phyloP scores from a whole-genome alignment of 2,888 invertebrate genomes.

The Scaeva pyrastri region DNA sequence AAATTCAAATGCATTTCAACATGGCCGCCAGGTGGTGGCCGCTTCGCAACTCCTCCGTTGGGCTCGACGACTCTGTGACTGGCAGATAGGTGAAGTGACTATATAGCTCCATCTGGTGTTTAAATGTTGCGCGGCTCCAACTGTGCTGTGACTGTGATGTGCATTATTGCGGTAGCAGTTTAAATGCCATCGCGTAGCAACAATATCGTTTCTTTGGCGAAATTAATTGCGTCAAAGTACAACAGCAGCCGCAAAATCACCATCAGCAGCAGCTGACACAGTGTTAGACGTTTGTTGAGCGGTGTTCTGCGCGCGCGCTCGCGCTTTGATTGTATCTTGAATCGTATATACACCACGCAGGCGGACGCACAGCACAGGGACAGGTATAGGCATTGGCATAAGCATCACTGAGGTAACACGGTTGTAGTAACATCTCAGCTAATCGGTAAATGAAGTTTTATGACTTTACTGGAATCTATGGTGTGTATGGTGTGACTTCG shows the following conservation, averaged over 20 bases:
- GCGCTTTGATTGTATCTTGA: conserved; percentile 40
- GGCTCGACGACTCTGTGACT: too few species aligned
- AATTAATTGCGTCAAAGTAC: conserved; percentile 71
- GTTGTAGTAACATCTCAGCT: conserved; percentile 34
- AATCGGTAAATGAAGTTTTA: conserved; percentile 63
- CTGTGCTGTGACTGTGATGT: conserved; percentile 17
- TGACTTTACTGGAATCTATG: conserved; percentile 37
- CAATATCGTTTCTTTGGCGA: conserved; percentile 64
- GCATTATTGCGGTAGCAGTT: conserved; percentile 63
- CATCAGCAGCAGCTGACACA: conserved; percentile 35
- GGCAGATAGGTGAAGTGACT: not conserved
- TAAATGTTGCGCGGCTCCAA: conserved; percentile 30
- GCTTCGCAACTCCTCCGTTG: too few species aligned
- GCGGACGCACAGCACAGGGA: not conserved
- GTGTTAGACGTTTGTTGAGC: conserved; percentile 34
- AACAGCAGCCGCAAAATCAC: not conserved
- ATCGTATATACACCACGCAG: conserved; percentile 22
- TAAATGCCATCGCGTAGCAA: conserved; percentile 64
- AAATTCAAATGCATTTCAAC: conserved; percentile 47
- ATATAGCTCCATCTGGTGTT: conserved; percentile 29
- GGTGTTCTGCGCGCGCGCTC: conserved; percentile 19
- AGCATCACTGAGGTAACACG: conserved; percentile 16
- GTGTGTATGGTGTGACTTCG: conserved; percentile 35
- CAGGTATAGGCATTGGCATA: not conserved
- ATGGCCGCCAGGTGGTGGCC: conserved; percentile 41